Evolutionary conservation across 2,113 vertebrate species (phyloP).

Genomic region (Psammodynastes pulverulentus): DNA sequence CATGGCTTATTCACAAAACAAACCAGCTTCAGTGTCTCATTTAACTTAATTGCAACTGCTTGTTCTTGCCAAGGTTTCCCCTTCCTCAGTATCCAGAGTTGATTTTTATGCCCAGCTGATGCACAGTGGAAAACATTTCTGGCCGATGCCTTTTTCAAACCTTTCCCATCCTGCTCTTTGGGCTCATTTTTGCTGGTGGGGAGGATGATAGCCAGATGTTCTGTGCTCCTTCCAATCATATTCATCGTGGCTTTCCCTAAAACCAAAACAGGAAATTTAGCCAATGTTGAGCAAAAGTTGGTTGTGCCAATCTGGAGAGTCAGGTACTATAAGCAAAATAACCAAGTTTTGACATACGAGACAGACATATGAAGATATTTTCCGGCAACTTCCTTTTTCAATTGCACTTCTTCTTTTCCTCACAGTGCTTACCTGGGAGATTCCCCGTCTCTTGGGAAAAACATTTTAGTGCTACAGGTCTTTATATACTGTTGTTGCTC

Average conservation of each 20-base stretch:
- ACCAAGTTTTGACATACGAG: neutral
- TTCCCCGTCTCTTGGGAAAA: neutral
- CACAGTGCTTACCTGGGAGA: neutral
- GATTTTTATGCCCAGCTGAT: constrained; percentile 33
- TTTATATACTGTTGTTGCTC: no score
- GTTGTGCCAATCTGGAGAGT: neutral
- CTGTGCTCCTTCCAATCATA: constrained; percentile 88
- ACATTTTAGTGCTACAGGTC: neutral
- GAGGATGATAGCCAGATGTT: constrained; percentile 77
- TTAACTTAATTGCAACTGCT: constrained; percentile 22
- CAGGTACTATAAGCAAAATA: neutral
- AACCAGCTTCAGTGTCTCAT: constrained; percentile 2
- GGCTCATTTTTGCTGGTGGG: constrained; percentile 56
- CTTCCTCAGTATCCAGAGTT: constrained; percentile 30
- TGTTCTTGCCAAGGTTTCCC: neutral
- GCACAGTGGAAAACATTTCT: constrained; percentile 26
- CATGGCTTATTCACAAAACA: constrained; percentile 5
- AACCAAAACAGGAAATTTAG: constrained; percentile 37
- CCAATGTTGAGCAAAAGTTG: neutral
- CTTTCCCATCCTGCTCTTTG: constrained; percentile 8
- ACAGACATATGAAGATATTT: neutral
- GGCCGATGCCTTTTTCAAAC: neutral
- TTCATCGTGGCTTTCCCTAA: constrained; percentile 91
- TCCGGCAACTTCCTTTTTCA: neutral
- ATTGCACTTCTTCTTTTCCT: neutral